Evolutionary conservation across 2,888 invertebrate species (phyloP).

Genomic region (Pollenia angustigena): DNA sequence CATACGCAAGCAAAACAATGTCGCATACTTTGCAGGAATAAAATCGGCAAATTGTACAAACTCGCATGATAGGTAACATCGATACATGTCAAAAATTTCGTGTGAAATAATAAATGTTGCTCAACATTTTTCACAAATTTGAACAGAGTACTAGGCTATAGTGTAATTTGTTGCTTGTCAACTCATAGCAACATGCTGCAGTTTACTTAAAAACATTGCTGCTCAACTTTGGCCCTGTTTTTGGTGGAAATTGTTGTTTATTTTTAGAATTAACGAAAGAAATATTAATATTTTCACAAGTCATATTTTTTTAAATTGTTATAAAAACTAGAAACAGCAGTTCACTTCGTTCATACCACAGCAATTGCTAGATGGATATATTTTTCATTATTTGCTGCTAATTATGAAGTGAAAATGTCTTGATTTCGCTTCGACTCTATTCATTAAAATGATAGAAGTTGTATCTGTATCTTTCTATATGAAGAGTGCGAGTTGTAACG

Average conservation of each 20-base stretch:
- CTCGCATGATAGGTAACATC: no score
- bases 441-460: slow-evolving; percentile 51
- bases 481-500: slow-evolving; percentile 18
- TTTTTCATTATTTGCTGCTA: slow-evolving; percentile 49
- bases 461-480: slow-evolving; percentile 6
- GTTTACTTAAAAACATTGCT: background rate
- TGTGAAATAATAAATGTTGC: no score
- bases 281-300: slow-evolving; percentile 7
- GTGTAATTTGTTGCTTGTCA: no score
- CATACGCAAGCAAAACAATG: no score
- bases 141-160: no score
- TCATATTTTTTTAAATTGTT: slow-evolving; percentile 45
- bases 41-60: no score
- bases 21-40: no score
- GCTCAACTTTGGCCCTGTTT: background rate
- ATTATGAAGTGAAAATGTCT: slow-evolving; percentile 66
- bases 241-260: slow-evolving; percentile 11
- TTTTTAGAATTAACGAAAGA: slow-evolving; percentile 25
- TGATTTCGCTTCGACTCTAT: slow-evolving; percentile 57
- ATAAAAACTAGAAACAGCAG: background rate
- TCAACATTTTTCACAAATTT: no score
- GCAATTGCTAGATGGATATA: background rate
- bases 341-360: background rate
- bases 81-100: no score
- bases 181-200: background rate